phyloP scores from a whole-genome alignment of 2,113 vertebrate species.

The Tupaia chinensis region DNA sequence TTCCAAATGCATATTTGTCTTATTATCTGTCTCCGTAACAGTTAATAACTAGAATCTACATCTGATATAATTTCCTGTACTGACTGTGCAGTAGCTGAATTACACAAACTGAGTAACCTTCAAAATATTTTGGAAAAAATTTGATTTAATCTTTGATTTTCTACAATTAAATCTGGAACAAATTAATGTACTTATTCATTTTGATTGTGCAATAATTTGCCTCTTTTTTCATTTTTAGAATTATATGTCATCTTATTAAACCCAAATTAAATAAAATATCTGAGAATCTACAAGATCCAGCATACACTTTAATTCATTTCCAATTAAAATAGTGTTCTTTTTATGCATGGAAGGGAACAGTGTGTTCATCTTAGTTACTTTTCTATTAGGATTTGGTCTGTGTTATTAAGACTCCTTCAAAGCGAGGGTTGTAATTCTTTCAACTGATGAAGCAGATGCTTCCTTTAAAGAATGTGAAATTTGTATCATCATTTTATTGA shows the following conservation, averaged over 20 bases:
- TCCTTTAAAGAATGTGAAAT: slow-evolving; percentile 71
- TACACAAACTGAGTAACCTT: not conserved
- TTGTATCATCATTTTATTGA: slow-evolving; percentile 73
- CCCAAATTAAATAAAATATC: slow-evolving; percentile 56
- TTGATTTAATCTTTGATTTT: not conserved
- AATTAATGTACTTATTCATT: not conserved
- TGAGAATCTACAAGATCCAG: slow-evolving; percentile 4
- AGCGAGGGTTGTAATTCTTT: slow-evolving; percentile 65
- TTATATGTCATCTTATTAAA: slow-evolving; percentile 32
- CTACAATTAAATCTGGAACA: slow-evolving; percentile 12
- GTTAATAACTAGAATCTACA: not conserved
- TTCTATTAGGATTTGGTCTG: slow-evolving; percentile 60
- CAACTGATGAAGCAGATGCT: slow-evolving; percentile 67
- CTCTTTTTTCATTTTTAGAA: not conserved
- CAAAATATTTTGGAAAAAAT: not conserved
- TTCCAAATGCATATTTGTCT: not conserved
- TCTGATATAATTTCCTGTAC: not conserved
- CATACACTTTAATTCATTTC: slow-evolving; percentile 3
- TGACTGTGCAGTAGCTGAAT: not conserved
- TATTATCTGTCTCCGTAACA: not conserved
- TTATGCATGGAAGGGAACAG: slow-evolving; percentile 29
- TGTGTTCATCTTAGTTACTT: slow-evolving; percentile 69
- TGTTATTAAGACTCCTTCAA: slow-evolving; percentile 70
- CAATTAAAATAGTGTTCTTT: slow-evolving; percentile 70
- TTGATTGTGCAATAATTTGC: not conserved